Evolutionary conservation across 2,797 vertebrate species (phyloP).

Genomic region (Dipus sagitta): DNA sequence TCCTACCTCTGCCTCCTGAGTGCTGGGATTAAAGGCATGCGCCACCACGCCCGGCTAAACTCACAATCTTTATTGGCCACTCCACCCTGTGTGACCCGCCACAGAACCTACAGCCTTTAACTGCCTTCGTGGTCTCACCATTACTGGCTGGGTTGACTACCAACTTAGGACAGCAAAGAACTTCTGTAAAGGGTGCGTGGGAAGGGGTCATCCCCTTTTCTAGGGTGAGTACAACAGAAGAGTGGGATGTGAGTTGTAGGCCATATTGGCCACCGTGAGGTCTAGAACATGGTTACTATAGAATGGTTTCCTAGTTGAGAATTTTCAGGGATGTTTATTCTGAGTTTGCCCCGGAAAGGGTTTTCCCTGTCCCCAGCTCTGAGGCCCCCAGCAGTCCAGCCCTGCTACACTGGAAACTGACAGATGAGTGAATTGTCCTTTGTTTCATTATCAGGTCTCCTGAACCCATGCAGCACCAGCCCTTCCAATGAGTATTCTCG

Average conservation of each 20-base stretch:
- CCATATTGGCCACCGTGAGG: background rate
- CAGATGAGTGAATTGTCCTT: slow-evolving; percentile 34
- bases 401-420: background rate
- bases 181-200: background rate
- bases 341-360: background rate
- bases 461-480: background rate
- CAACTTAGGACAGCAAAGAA: background rate
- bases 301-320: background rate
- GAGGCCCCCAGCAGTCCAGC: background rate
- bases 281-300: background rate
- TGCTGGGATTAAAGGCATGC: too few relatives aligned
- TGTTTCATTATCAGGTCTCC: slow-evolving; percentile 54
- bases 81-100: background rate
- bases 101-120: background rate
- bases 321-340: background rate
- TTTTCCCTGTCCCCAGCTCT: background rate
- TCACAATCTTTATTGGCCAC: background rate
- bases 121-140: background rate
- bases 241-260: background rate
- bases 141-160: background rate
- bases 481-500: background rate
- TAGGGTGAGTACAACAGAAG: background rate
- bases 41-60: too few relatives aligned
- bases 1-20: too few relatives aligned
- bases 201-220: background rate